phyloP scores from a whole-genome alignment of 2,113 vertebrate species.

The Phaethornis superciliosus region DNA sequence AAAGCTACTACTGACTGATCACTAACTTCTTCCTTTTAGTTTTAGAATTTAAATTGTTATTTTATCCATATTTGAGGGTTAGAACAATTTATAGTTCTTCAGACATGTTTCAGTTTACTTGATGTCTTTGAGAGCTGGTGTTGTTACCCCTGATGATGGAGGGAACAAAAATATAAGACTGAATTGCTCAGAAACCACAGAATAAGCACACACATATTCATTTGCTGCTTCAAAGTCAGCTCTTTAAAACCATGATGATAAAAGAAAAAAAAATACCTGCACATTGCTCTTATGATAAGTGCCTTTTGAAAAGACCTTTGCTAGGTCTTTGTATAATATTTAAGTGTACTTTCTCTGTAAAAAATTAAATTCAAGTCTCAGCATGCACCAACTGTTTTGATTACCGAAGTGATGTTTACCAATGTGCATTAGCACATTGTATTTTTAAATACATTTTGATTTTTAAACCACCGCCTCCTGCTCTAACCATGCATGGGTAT shows the following conservation, averaged over 20 bases:
- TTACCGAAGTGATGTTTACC: neutral
- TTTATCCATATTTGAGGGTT: neutral
- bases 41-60: neutral
- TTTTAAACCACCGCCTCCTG: neutral
- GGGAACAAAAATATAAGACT: neutral
- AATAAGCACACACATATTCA: neutral
- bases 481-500: fast-evolving
- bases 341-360: neutral
- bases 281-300: neutral
- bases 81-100: neutral
- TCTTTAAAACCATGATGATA: neutral
- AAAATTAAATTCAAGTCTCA: neutral
- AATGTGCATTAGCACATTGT: neutral
- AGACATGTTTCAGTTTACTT: neutral
- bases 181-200: neutral
- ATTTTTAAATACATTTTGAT: no score
- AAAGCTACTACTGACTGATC: neutral
- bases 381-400: neutral
- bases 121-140: neutral
- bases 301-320: no score
- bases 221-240: neutral
- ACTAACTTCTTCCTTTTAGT: neutral
- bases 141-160: neutral
- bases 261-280: neutral
- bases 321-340: neutral